These are phyloP conservation scores for Homalodisca vitripennis DNA, from an alignment of 1,140 invertebrate species.

Conservation along the genomic window DNA sequence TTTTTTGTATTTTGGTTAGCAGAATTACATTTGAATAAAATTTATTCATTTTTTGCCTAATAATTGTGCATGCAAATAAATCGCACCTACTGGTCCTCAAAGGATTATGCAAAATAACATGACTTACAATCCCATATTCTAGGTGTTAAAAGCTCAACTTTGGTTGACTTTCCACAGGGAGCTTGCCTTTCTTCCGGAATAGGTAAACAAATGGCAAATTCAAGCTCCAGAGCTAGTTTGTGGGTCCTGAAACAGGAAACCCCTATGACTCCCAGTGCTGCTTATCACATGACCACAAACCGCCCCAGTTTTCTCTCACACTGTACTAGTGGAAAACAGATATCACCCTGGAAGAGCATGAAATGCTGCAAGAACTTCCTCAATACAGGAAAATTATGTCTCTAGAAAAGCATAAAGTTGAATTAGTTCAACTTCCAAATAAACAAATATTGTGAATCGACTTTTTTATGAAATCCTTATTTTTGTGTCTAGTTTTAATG, in stretches of 20 bases:
- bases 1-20: not conserved
- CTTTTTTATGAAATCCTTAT: no score
- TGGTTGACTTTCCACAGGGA: constrained; percentile 78
- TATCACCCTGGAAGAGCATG: constrained; percentile 69
- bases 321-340: constrained; percentile 67
- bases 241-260: constrained; percentile 88
- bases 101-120: not conserved
- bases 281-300: constrained; percentile 75
- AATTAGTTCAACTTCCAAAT: no score
- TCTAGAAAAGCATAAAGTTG: constrained; percentile 58
- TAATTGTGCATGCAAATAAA: not conserved
- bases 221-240: constrained; percentile 78
- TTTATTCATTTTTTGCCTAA: not conserved
- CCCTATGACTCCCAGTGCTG: constrained; percentile 90
- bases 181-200: constrained; percentile 93
- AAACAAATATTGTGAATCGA: no score
- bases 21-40: not conserved
- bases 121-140: constrained; percentile 87
- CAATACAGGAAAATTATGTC: constrained; percentile 91
- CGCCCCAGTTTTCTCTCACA: constrained; percentile 57
- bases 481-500: no score
- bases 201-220: constrained; percentile 85
- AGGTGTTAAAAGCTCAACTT: constrained; percentile 70
- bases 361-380: constrained; percentile 68
- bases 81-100: not conserved